phyloP scores from a whole-genome alignment of 2,797 vertebrate species.

The Petrocephalus sullivani region DNA sequence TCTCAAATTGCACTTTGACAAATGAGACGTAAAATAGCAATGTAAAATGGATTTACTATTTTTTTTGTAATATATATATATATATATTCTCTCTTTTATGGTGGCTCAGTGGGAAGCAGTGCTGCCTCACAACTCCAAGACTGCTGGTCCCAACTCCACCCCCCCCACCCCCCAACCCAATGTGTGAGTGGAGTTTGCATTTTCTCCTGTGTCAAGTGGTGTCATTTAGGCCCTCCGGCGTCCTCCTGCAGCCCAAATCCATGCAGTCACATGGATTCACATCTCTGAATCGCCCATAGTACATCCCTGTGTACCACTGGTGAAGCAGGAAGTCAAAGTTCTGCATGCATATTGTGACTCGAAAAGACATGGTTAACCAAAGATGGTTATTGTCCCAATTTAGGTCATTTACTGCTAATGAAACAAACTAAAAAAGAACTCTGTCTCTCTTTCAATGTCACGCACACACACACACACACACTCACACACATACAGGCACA shows the following conservation, averaged over 20 bases:
- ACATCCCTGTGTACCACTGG: background rate
- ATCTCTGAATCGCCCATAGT: background rate
- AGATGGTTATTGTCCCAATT: background rate
- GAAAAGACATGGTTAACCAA: background rate
- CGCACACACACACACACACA: constrained; percentile 24
- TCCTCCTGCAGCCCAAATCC: background rate
- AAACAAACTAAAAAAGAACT: constrained; percentile 5
- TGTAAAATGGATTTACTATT: background rate
- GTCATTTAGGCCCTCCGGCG: background rate
- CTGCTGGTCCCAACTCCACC: background rate
- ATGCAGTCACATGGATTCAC: background rate
- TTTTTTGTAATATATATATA: background rate
- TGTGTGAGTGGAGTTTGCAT: background rate
- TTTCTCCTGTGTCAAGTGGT: background rate
- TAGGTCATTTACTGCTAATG: background rate
- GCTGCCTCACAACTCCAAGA: background rate
- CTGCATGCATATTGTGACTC: background rate
- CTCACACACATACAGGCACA: constrained; percentile 25
- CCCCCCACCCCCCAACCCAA: background rate
- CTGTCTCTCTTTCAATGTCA: constrained; percentile 17
- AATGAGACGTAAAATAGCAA: background rate
- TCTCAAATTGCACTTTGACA: background rate
- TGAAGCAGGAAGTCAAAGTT: background rate
- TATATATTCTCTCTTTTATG: background rate
- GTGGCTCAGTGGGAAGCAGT: background rate